These are phyloP conservation scores for Geopemphigus sp. DNA, from an alignment of 1,140 invertebrate genomes.

Conservation along the genomic window DNA sequence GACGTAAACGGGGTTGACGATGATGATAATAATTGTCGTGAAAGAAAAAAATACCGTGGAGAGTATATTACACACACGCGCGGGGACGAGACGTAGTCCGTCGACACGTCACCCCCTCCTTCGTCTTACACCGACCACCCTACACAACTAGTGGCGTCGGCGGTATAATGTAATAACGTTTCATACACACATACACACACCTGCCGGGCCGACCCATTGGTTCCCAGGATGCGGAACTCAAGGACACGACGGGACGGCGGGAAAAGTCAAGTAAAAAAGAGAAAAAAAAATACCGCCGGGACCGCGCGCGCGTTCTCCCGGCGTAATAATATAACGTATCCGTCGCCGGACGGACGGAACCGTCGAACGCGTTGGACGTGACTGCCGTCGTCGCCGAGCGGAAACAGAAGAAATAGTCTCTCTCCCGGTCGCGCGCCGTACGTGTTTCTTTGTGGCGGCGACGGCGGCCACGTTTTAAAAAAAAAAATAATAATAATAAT, in stretches of 20 bases:
- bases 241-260: conserved; percentile 1
- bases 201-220: conserved; percentile 32
- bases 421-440: background rate
- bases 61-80: background rate
- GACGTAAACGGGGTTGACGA: too few species aligned
- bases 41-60: background rate
- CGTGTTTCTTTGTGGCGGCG: background rate
- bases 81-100: background rate
- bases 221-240: conserved; percentile 24
- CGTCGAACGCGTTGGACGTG: conserved; percentile 1
- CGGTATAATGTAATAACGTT: background rate
- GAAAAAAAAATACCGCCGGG: conserved; percentile 24
- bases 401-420: background rate
- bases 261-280: background rate
- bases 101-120: background rate
- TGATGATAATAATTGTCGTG: background rate
- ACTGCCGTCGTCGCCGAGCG: background rate
- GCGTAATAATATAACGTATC: too few species aligned
- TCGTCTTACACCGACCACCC: too few species aligned
- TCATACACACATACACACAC: background rate
- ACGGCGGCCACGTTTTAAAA: background rate
- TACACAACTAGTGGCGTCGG: too few species aligned
- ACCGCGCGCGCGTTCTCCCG: background rate
- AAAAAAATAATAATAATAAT: background rate
- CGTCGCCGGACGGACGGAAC: too few species aligned